A percentile compares a stretch with the other conserved stretches of the same genome.
Evolutionary conservation across 2,888 invertebrate species (phyloP).

Genomic region (Julus scandinavius): DNA sequence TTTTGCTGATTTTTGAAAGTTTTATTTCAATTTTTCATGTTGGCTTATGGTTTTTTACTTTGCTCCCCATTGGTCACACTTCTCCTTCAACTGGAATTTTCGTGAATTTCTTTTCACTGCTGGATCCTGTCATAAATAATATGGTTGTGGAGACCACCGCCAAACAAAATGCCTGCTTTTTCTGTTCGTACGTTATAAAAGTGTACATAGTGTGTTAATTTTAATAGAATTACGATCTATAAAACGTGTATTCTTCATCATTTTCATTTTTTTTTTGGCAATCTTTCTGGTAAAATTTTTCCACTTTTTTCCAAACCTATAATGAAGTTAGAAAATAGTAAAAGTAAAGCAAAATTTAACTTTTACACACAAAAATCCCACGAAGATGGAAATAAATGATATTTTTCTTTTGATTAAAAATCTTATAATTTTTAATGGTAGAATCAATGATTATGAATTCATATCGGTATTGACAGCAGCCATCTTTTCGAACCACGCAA

Average conservation of each 20-base stretch:
- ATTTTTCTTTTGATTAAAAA: too few species aligned
- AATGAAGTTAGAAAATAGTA: neutral
- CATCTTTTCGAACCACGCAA: too few species aligned
- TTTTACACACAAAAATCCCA: too few species aligned
- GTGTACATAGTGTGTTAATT: neutral
- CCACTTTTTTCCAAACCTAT: neutral
- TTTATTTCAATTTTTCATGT: neutral
- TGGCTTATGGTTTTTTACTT: neutral
- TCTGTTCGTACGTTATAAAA: neutral
- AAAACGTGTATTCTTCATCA: neutral
- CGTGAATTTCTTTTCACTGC: slow-evolving; percentile 1
- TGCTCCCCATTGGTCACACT: neutral
- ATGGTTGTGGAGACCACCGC: neutral
- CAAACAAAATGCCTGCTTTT: neutral
- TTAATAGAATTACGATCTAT: neutral
- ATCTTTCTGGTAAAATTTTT: too few species aligned
- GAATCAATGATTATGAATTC: too few species aligned
- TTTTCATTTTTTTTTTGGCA: neutral
- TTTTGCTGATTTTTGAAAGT: neutral
- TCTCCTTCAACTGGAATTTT: neutral
- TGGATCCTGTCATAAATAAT: slow-evolving; percentile 31
- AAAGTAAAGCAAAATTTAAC: neutral
- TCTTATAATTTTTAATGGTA: too few species aligned
- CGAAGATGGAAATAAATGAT: too few species aligned
- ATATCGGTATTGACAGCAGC: too few species aligned